Base-by-base conservation (phyloP, 2,888 invertebrate genomes). In the Coenonympha glycerion region DNA sequence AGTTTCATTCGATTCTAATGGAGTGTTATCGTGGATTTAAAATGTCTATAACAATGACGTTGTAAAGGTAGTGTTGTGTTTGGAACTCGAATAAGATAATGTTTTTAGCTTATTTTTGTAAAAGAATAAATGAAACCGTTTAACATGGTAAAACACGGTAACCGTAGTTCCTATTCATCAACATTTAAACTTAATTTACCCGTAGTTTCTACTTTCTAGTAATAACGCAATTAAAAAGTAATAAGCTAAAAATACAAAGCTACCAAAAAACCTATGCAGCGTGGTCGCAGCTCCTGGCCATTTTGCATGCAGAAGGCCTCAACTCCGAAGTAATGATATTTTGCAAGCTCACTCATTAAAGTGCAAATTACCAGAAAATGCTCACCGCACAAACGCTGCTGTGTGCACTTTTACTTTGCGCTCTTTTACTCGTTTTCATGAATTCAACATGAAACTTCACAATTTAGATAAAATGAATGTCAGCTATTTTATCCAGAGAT, bases 331-430 rank as follows among this genome's bases (percentile, higher is more conserved):
- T 47, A 22, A 31, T 40, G 31, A 39, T 47, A 39, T 39, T 30
- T 30, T 30, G 30, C 28, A 30, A 36, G 28, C 28, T 21, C 28
- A 24, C 28, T 39, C 37, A 47, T 39, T 47, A 47, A 39, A 36
- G 39, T 47, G 39, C 22, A 47, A 47, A 47, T 39, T 47, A 39
- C 15, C 31, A 13, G 21, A 37, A 30, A 30, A 47, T 39, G 47
- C 31, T 31, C 30, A 47, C 22, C 15, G 13, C 11, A 49, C 15
- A 53, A 33, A 13, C 24, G 31, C 39, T 24, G 39, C 24, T 39
- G 22, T 24, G 24, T 39, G 39, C 39, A 15, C 39, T 39, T 39
- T 36, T 36, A 19, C 37, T 8, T 6, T 15, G 24, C 9, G 15
- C 24, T 39, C 24, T 39, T 9, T 24, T 3, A 8, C 15, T 5